These are phyloP conservation scores for Phoenicopterus ruber DNA, from an alignment of 2,113 vertebrate species.

Conservation along the genomic window DNA sequence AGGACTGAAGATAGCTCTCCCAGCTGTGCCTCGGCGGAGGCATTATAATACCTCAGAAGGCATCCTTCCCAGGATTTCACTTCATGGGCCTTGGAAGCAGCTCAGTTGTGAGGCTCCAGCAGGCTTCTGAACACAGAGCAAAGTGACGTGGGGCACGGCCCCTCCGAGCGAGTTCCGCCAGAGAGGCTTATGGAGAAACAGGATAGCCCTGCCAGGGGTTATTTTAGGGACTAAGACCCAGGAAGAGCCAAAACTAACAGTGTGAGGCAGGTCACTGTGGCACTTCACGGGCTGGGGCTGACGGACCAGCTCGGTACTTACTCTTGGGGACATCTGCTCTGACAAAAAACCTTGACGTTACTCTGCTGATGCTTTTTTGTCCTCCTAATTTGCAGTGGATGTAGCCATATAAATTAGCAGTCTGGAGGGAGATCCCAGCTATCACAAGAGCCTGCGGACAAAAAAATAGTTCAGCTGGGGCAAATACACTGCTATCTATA, in stretches of 20 bases:
- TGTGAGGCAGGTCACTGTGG: neutral
- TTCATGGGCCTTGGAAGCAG: neutral
- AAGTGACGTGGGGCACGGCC: neutral
- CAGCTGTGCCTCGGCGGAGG: neutral
- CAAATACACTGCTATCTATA: neutral
- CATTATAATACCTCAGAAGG: no score
- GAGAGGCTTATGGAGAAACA: neutral
- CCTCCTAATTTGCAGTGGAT: constrained; percentile 82
- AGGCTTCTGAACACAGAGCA: neutral
- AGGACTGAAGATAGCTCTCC: neutral
- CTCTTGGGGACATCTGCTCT: constrained; percentile 74
- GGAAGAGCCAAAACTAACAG: neutral
- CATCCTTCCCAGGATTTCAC: neutral
- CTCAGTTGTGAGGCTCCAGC: neutral
- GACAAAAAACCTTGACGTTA: constrained; percentile 64
- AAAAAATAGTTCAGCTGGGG: neutral
- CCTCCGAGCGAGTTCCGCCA: fast-evolving
- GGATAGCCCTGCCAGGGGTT: neutral
- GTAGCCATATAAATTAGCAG: constrained; percentile 85
- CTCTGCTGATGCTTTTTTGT: constrained; percentile 59
- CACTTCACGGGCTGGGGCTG: neutral
- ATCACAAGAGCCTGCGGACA: constrained; percentile 80
- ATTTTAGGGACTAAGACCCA: neutral
- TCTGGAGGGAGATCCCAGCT: constrained; percentile 84
- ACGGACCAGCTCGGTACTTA: constrained; percentile 52